Evolutionary conservation across 2,113 vertebrate species (phyloP).

Genomic region (Ginglymostoma cirratum): DNA sequence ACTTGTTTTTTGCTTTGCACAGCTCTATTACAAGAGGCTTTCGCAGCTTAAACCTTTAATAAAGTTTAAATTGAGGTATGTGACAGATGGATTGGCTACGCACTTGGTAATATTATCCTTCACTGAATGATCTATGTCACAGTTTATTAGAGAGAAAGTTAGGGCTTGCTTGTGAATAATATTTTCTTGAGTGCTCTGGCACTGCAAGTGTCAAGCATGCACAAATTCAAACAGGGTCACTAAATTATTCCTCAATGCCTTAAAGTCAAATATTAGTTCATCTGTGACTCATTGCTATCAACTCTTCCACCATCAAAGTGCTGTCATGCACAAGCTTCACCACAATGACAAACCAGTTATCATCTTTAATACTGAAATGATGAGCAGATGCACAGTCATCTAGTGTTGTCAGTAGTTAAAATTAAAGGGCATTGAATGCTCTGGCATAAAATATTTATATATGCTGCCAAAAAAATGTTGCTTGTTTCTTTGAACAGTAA

Average conservation of each 20-base stretch:
- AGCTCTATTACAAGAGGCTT: neutral
- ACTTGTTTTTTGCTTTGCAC: neutral
- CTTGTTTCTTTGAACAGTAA: slow-evolving; percentile 25
- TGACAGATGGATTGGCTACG: neutral
- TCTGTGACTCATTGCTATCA: neutral
- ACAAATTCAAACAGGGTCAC: neutral
- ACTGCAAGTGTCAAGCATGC: neutral
- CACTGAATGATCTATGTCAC: neutral
- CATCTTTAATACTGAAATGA: neutral
- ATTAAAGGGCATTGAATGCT: neutral
- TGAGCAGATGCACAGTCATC: neutral
- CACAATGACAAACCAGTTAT: neutral
- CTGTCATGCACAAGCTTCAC: neutral
- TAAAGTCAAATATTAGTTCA: no score
- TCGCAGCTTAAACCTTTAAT: neutral
- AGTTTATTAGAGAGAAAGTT: neutral
- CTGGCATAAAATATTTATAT: slow-evolving; percentile 21
- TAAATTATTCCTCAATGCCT: neutral
- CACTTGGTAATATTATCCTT: neutral
- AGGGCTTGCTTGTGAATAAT: neutral
- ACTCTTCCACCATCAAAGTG: neutral
- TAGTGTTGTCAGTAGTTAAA: neutral
- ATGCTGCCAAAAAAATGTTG: neutral
- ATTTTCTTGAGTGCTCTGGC: neutral
- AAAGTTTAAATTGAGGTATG: slow-evolving; percentile 1